phyloP scores from a whole-genome alignment of 2,888 invertebrate species.

The Heterodera filipjevi region DNA sequence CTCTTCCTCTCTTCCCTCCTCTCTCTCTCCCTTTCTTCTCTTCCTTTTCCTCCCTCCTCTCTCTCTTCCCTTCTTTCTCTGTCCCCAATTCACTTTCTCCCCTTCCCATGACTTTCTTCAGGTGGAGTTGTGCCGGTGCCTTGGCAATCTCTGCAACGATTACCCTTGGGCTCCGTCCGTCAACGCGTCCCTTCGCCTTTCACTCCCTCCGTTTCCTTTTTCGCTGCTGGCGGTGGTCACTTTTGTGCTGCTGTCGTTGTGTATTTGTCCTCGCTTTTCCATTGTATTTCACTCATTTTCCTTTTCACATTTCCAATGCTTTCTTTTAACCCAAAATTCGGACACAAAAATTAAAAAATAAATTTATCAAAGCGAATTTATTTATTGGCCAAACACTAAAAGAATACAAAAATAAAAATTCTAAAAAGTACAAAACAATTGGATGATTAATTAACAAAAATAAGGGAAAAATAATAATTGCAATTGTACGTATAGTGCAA shows the following conservation, averaged over 20 bases:
- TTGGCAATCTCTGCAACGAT: slow-evolving; percentile 61
- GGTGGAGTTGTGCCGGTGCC: slow-evolving; percentile 59
- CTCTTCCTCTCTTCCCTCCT: neutral
- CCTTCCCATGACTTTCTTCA: neutral
- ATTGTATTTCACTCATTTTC: neutral
- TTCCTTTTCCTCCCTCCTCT: neutral
- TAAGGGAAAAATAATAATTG: no score
- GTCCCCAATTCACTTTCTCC: neutral
- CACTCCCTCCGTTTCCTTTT: neutral
- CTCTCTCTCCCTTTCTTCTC: neutral
- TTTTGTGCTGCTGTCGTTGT: neutral
- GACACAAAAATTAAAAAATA: neutral
- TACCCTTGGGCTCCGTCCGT: slow-evolving; percentile 53
- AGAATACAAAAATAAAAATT: neutral
- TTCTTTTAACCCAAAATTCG: neutral
- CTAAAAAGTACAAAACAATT: slow-evolving; percentile 16
- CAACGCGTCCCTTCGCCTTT: neutral
- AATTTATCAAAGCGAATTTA: neutral
- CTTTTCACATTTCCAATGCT: neutral
- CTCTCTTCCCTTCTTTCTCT: neutral
- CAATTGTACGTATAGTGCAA: no score
- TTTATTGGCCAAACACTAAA: neutral
- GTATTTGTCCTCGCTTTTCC: neutral
- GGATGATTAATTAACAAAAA: neutral
- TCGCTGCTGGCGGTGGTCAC: no score